These are phyloP conservation scores for Colletes gigas DNA, from an alignment of 1,140 invertebrate species.

Conservation along the genomic window DNA sequence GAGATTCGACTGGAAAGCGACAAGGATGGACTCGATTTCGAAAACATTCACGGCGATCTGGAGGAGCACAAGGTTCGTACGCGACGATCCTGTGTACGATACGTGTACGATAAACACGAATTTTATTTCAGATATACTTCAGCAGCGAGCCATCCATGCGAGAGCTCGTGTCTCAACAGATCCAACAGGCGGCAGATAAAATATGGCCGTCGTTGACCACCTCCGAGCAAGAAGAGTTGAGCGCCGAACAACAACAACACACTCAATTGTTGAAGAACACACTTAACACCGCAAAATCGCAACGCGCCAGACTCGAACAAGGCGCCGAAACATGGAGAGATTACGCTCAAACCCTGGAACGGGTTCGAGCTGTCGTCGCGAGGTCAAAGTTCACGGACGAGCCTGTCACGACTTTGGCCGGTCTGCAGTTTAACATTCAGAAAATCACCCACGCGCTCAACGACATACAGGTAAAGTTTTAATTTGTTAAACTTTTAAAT, in stretches of 20 bases:
- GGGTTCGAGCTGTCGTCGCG: constrained; percentile 87
- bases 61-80: constrained; percentile 89
- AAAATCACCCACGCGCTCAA: constrained; percentile 89
- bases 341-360: constrained; percentile 88
- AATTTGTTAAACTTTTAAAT: background rate
- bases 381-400: constrained; percentile 89
- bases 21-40: constrained; percentile 93
- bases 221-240: constrained; percentile 90
- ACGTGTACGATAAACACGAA: background rate
- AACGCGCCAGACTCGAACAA: constrained; percentile 88
- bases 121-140: constrained; percentile 85
- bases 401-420: constrained; percentile 88
- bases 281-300: constrained; percentile 89
- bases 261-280: constrained; percentile 91
- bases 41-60: constrained; percentile 90
- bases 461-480: constrained; percentile 86
- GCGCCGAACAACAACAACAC: constrained; percentile 88
- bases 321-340: constrained; percentile 90
- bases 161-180: constrained; percentile 89
- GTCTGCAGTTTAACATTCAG: constrained; percentile 89
- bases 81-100: background rate
- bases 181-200: constrained; percentile 91
- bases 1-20: constrained; percentile 88
- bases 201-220: constrained; percentile 92
- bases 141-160: constrained; percentile 88